Conservation (phyloP, 2,888 invertebrate genomes). For the Erebia ligea region DNA sequence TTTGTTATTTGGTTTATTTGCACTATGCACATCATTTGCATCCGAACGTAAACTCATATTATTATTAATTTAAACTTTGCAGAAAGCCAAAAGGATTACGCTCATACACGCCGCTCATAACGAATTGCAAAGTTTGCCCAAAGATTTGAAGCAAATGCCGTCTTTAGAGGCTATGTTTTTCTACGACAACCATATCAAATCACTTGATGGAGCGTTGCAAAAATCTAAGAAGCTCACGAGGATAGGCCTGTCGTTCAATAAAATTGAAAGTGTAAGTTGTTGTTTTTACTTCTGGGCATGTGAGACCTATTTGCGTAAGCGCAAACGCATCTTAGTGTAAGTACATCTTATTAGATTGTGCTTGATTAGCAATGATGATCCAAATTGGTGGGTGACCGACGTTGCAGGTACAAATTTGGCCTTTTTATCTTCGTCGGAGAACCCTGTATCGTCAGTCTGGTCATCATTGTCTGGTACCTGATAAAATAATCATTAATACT, state of each 20-base stretch:
- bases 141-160: constrained; percentile 87
- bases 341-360: background rate
- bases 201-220: constrained; percentile 88
- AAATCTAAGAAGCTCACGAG: constrained; percentile 86
- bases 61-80: constrained; percentile 44
- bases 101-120: constrained; percentile 90
- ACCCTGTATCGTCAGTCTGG: no score
- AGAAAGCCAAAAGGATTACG: constrained; percentile 85
- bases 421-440: no score
- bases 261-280: constrained; percentile 86
- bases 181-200: constrained; percentile 87
- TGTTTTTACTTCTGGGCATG: background rate
- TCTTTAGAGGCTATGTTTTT: constrained; percentile 88
- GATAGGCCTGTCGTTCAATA: constrained; percentile 88
- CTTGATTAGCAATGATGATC: background rate
- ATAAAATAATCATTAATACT: no score
- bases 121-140: constrained; percentile 87
- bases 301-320: no score
- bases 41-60: background rate
- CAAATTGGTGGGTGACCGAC: no score
- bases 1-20: no score
- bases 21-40: no score
- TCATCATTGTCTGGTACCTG: no score
- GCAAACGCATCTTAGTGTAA: no score
- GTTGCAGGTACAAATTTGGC: no score